Base-by-base conservation (phyloP, 2,888 invertebrate species). In the Sialis fuliginosa region DNA sequence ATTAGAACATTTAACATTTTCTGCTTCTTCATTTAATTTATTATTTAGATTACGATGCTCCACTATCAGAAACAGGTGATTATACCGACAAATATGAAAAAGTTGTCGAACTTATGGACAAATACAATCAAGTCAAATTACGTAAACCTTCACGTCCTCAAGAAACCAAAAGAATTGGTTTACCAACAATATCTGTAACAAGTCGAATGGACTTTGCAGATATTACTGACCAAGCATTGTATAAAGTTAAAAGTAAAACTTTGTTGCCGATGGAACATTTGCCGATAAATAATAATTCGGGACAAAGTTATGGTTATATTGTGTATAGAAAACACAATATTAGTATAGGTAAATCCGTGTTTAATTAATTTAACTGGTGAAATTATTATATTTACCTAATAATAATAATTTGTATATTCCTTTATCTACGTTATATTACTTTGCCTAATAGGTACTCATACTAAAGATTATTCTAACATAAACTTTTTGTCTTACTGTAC, bases 51-150 rank as follows among this genome's bases (percentile, higher is more conserved):
- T 95, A 92, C 58, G 89, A 92, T 61, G 84, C 92, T 1, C 93
- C 93, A 0, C 65, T 96, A 52, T 75, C 72, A 10, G 95, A 95
- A 65, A 81, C 87, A 46, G 93, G 93, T 1, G 91, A 92, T 66
- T 80, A 84, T 1, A 91, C 90, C 0, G 68, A 72, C 0, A 93
- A 93, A 66, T 95, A 87, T 65, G 74, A 69, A 52, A 71, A 70
- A 4, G 72, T 88, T 45, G 74, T 80, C 54, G 66, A 78, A 10
- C 64, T 77, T 12, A 53, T 62, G 30, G 50, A 45, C 6, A 40
- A 56, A 54, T 52, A 56, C 57, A 49, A 56, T 48, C 51, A 52
- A 37, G 51, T 62, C 5, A 49, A 55, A 50, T 60, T 60, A 4
- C 55, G 51, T 41, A 51, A 57, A 35, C 68, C 69, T 13, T 52